Evolutionary conservation across 2,888 invertebrate species (phyloP).

Genomic region (Lycophotia porphyrea): DNA sequence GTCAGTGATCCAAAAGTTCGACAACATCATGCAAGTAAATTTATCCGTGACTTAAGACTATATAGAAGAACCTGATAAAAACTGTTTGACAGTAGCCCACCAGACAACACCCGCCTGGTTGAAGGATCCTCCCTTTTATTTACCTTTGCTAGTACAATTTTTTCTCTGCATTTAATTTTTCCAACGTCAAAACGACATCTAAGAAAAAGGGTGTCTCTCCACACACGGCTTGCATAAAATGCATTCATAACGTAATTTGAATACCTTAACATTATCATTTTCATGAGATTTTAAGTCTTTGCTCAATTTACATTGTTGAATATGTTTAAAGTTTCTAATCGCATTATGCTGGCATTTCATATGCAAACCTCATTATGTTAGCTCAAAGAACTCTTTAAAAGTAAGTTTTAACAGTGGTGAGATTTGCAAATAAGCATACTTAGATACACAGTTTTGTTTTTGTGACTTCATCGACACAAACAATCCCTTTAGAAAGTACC

Average conservation of each 20-base stretch:
- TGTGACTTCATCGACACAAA: background rate
- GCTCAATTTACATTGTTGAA: constrained; percentile 50
- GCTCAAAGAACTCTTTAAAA: constrained; percentile 36
- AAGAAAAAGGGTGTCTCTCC: background rate
- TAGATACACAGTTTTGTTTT: background rate
- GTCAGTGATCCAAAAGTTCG: no score
- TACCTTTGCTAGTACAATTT: background rate
- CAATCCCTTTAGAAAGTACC: background rate
- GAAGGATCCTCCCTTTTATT: no score
- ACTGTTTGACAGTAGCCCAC: no score
- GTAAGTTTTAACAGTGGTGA: background rate
- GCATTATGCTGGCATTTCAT: constrained; percentile 41
- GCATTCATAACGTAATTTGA: constrained; percentile 40
- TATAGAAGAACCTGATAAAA: no score
- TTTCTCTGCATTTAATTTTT: background rate
- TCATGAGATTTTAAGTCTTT: constrained; percentile 42
- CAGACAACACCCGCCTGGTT: no score
- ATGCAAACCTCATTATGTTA: constrained; percentile 44
- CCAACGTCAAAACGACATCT: background rate
- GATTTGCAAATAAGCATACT: background rate
- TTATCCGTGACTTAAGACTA: no score
- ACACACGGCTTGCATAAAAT: constrained; percentile 30
- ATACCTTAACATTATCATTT: constrained; percentile 48
- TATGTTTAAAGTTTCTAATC: constrained; percentile 48
- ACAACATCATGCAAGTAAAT: no score